These are phyloP conservation scores for Calliphora vomitoria DNA, from an alignment of 2,888 invertebrate species.

Conservation along the genomic window DNA sequence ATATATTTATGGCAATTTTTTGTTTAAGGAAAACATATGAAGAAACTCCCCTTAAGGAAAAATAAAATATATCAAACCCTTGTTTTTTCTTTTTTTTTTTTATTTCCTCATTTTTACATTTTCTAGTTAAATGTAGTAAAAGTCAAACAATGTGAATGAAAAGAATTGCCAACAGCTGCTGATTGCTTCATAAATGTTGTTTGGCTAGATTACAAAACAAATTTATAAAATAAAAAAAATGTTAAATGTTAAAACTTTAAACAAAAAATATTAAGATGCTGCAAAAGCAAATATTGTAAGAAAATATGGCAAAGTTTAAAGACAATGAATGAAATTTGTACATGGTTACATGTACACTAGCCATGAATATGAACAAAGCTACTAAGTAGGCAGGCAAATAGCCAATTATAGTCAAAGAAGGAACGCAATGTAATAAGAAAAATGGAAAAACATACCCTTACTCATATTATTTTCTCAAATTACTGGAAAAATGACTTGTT, in stretches of 20 bases:
- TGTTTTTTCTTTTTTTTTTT: not conserved
- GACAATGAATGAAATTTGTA: no score
- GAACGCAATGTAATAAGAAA: no score
- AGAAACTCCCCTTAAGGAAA: not conserved
- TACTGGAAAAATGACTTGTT: no score
- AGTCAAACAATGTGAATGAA: slow-evolving; percentile 41
- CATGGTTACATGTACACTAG: no score
- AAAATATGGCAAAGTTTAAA: no score
- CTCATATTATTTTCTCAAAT: no score
- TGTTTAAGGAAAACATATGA: not conserved
- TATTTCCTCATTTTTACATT: not conserved
- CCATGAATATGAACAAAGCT: no score
- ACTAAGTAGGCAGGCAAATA: no score
- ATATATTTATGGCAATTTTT: not conserved
- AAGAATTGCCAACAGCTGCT: slow-evolving; percentile 56
- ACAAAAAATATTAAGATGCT: no score
- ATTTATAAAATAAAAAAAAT: not conserved
- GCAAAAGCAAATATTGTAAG: no score
- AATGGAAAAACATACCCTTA: no score
- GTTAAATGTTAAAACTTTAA: not conserved
- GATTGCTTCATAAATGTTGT: slow-evolving; percentile 48
- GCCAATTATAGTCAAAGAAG: no score
- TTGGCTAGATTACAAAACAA: slow-evolving; percentile 27
- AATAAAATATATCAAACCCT: not conserved
- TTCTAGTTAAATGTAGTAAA: slow-evolving; percentile 31